These are phyloP conservation scores for Drosophila fungiperda DNA, from an alignment of 2,888 invertebrate species.

Conservation along the genomic window DNA sequence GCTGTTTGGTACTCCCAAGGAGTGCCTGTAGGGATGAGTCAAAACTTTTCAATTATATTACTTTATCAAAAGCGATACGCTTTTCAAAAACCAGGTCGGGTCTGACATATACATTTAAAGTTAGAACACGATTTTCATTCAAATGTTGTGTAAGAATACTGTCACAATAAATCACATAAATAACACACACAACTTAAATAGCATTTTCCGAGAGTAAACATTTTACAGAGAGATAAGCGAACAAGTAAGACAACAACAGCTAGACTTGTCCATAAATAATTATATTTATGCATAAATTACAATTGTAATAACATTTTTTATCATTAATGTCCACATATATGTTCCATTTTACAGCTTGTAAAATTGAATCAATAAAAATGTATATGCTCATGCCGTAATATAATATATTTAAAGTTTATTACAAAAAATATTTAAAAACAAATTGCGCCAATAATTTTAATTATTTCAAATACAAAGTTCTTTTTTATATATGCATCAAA, in stretches of 20 bases:
- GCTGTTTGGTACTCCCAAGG: neutral
- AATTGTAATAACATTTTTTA: neutral
- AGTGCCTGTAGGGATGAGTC: neutral
- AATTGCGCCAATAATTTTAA: neutral
- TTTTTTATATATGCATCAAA: neutral
- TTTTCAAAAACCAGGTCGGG: neutral
- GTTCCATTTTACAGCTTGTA: neutral
- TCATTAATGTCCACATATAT: neutral
- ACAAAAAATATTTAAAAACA: neutral
- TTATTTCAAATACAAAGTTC: neutral
- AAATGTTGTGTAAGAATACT: neutral
- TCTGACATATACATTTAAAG: neutral
- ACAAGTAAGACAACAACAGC: constrained; percentile 9
- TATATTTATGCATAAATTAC: constrained; percentile 9
- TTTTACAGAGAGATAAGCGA: neutral
- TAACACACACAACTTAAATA: neutral
- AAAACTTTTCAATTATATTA: neutral
- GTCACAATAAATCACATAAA: neutral
- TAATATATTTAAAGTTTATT: neutral
- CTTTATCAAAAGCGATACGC: neutral
- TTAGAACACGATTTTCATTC: neutral
- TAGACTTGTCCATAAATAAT: constrained; percentile 10
- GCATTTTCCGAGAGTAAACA: neutral
- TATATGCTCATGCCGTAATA: neutral
- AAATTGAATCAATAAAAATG: constrained; percentile 1